Percentiles rank a stretch among this genome's conserved stretches.
phyloP scores from a whole-genome alignment of 35 echinoderm and acorn worm species.

The Hemicentrotus pulcherrimus region DNA sequence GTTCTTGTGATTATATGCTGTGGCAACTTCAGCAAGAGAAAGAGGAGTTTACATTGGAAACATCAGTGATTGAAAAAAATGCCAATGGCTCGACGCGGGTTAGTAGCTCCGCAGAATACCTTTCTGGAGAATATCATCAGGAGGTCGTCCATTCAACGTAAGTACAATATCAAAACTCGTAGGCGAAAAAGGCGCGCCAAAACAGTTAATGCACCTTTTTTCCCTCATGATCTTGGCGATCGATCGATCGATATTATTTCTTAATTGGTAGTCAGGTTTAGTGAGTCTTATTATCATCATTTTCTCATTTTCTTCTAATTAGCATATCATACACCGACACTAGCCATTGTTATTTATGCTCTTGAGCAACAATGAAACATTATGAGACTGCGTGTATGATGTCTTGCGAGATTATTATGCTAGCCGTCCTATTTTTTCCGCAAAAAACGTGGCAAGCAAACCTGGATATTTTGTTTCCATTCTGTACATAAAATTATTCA shows the following conservation, averaged over 20 bases:
- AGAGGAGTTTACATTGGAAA: neutral
- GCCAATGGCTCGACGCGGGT: constrained; percentile 82
- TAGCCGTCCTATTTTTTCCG: no score
- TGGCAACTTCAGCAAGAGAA: neutral
- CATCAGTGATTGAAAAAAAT: constrained; percentile 56
- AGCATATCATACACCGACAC: no score
- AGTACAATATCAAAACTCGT: constrained; percentile 59
- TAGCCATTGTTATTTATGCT: no score
- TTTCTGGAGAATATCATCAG: constrained; percentile 97
- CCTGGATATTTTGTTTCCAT: no score
- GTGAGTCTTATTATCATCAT: no score
- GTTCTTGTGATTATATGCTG: neutral
- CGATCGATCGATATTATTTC: neutral
- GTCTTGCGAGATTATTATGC: no score
- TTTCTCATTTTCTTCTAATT: no score
- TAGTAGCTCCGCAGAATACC: constrained; percentile 99
- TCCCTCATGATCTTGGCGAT: neutral
- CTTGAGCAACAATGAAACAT: no score
- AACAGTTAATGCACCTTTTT: neutral
- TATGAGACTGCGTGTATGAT: no score
- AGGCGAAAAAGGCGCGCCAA: neutral
- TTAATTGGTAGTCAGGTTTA: no score
- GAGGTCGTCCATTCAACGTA: constrained; percentile 94
- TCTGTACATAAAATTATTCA: no score
- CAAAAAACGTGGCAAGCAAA: no score